These are phyloP conservation scores for Calcarius lapponicus DNA, from an alignment of 2,797 vertebrate species.

Conservation along the genomic window DNA sequence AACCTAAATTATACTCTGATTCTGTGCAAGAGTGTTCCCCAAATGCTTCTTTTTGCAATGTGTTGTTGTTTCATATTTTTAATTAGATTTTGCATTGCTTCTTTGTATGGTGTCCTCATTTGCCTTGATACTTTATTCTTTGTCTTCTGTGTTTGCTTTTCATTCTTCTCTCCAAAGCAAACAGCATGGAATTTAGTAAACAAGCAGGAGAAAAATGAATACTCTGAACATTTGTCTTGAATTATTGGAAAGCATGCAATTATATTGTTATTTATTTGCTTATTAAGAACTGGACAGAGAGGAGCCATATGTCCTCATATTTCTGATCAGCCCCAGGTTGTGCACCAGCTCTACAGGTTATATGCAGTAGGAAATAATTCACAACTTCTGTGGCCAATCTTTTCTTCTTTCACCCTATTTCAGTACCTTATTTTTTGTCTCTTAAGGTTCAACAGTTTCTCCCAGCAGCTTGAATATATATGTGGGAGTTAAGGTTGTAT, in stretches of 20 bases:
- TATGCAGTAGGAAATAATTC: neutral
- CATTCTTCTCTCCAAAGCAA: constrained; percentile 5
- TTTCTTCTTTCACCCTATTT: neutral
- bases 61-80: neutral
- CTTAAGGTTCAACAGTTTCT: neutral
- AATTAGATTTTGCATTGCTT: constrained; percentile 1
- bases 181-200: neutral
- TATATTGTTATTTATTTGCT: neutral
- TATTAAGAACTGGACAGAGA: neutral
- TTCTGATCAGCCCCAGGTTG: neutral
- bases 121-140: neutral
- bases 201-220: neutral
- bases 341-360: neutral
- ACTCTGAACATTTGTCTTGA: neutral
- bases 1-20: neutral
- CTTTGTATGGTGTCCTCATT: neutral
- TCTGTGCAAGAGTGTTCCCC: neutral
- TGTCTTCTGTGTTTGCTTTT: constrained; percentile 23
- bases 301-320: neutral
- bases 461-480: neutral
- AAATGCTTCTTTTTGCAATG: neutral
- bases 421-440: neutral
- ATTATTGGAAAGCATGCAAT: neutral
- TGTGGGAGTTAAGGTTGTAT: neutral
- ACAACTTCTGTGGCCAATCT: neutral